A percentile compares a stretch with the other conserved stretches of the same genome.
phyloP scores from a whole-genome alignment of 2,797 vertebrate genomes.

The Australoheros facetus region DNA sequence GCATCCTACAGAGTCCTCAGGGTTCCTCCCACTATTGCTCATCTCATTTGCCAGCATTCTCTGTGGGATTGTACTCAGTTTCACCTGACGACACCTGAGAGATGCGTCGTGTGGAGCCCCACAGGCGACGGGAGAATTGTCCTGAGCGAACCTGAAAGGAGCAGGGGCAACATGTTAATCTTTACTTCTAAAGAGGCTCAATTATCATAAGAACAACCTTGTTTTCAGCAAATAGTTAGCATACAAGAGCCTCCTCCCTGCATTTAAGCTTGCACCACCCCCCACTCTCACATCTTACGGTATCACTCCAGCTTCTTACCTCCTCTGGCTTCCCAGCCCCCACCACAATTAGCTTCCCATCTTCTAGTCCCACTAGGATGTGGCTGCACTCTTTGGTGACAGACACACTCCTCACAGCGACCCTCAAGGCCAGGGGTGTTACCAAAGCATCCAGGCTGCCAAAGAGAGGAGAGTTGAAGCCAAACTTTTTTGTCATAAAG shows the following conservation, averaged over 20 bases:
- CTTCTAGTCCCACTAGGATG: slow-evolving; percentile 92
- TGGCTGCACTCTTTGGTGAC: slow-evolving; percentile 96
- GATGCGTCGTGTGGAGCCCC: slow-evolving; percentile 90
- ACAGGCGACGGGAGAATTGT: slow-evolving; percentile 89
- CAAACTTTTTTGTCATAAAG: not conserved
- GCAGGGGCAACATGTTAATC: slow-evolving; percentile 29
- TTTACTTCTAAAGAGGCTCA: slow-evolving; percentile 29
- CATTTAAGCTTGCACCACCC: not conserved
- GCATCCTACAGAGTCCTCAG: not conserved
- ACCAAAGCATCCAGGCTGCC: slow-evolving; percentile 81
- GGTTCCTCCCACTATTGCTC: slow-evolving; percentile 7
- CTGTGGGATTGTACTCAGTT: slow-evolving; percentile 88
- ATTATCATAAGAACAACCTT: slow-evolving; percentile 60
- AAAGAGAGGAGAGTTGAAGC: slow-evolving; percentile 10
- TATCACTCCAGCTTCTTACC: slow-evolving; percentile 78
- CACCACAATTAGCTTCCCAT: slow-evolving; percentile 96
- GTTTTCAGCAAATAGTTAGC: slow-evolving; percentile 43
- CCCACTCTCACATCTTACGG: slow-evolving; percentile 14
- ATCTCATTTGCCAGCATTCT: slow-evolving; percentile 75
- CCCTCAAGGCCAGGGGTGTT: slow-evolving; percentile 86
- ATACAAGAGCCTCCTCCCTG: slow-evolving; percentile 27
- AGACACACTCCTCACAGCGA: slow-evolving; percentile 89
- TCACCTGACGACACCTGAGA: slow-evolving; percentile 93
- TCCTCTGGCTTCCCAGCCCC: slow-evolving; percentile 92
- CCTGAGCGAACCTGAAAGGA: slow-evolving; percentile 86